These are phyloP conservation scores for Chlamydotis undulata DNA, from an alignment of 2,113 vertebrate genomes.

Conservation along the genomic window DNA sequence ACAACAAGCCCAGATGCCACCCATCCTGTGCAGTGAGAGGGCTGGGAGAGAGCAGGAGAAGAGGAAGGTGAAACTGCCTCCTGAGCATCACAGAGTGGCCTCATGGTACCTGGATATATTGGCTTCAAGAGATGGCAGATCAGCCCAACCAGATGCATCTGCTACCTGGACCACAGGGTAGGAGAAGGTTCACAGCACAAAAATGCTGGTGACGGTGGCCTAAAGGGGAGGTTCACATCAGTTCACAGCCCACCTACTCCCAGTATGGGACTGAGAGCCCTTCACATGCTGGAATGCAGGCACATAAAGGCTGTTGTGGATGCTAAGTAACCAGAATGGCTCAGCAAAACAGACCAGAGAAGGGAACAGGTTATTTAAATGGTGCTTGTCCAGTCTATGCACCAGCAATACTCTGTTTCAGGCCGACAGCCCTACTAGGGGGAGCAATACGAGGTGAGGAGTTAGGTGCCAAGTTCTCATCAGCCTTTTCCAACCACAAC, in stretches of 20 bases:
- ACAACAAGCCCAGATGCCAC: neutral
- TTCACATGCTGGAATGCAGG: neutral
- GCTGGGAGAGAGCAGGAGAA: neutral
- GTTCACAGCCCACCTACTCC: neutral
- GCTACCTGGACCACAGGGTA: neutral
- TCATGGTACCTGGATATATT: neutral
- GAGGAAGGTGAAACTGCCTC: neutral
- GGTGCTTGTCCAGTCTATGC: neutral
- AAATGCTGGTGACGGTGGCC: neutral
- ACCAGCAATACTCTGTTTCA: neutral
- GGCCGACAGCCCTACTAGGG: neutral
- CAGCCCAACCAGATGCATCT: neutral
- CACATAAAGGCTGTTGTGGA: neutral
- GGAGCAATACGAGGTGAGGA: neutral
- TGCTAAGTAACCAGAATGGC: neutral
- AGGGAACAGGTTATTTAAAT: constrained; percentile 2
- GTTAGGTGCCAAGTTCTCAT: constrained; percentile 18
- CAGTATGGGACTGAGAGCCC: neutral
- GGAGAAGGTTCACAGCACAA: accelerated
- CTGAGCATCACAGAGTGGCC: neutral
- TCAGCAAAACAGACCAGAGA: neutral
- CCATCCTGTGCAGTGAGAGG: accelerated
- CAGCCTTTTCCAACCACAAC: constrained; percentile 26
- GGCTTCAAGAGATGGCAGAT: neutral
- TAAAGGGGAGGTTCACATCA: neutral